Conservation (phyloP, 2,888 invertebrate genomes). For the Deilephila porcellus region DNA sequence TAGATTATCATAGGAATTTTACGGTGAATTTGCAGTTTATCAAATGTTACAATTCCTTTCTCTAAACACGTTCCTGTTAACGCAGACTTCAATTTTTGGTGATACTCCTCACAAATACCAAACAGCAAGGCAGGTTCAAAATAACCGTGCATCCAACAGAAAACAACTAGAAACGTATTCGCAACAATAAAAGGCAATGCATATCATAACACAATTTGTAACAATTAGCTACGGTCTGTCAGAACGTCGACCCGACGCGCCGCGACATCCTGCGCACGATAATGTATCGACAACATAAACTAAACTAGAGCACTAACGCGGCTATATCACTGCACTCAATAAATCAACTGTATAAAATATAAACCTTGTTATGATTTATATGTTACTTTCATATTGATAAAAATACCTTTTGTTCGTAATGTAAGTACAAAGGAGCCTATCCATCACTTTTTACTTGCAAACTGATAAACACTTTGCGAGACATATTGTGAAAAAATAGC, state of each 20-base stretch:
- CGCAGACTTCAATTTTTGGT: too few relatives aligned
- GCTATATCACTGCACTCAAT: slow-evolving; percentile 30
- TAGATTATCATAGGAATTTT: too few relatives aligned
- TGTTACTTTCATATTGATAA: too few relatives aligned
- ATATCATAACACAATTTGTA: slow-evolving; percentile 60
- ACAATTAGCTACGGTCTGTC: slow-evolving; percentile 71
- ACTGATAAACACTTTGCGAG: too few relatives aligned
- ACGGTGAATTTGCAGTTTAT: too few relatives aligned
- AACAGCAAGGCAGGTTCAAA: background rate
- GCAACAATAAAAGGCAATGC: slow-evolving; percentile 27
- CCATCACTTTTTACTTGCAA: too few relatives aligned
- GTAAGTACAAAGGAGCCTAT: too few relatives aligned
- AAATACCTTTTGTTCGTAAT: too few relatives aligned
- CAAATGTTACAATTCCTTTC: too few relatives aligned
- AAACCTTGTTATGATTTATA: too few relatives aligned
- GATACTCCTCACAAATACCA: background rate
- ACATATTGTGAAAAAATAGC: too few relatives aligned
- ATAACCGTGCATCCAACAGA: background rate
- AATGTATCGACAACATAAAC: slow-evolving; percentile 53
- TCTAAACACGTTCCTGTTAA: too few relatives aligned
- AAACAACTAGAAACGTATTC: slow-evolving; percentile 32
- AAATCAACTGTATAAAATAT: slow-evolving; percentile 26
- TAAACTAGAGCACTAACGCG: slow-evolving; percentile 53
- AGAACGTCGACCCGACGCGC: slow-evolving; percentile 70
- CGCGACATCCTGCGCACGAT: slow-evolving; percentile 73